These are phyloP conservation scores for Sebastiscus tertius DNA, from an alignment of 2,797 vertebrate genomes.

Conservation along the genomic window DNA sequence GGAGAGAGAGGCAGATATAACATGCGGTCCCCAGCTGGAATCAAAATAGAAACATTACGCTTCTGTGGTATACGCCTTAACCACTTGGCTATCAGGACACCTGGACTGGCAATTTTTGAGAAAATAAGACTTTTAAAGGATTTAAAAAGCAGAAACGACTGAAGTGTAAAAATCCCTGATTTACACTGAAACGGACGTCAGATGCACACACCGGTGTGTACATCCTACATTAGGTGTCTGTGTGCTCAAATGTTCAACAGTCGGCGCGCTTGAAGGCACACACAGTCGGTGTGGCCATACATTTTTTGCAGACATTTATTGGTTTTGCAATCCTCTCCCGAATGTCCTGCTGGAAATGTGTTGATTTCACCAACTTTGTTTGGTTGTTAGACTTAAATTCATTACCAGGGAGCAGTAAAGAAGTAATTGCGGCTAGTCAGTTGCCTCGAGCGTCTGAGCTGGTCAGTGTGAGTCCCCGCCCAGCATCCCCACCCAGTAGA, in stretches of 20 bases:
- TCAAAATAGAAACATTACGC: not conserved
- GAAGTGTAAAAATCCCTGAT: no score
- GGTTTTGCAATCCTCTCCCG: slow-evolving; percentile 5
- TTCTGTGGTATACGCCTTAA: not conserved
- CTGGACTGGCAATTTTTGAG: not conserved
- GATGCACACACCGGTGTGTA: not conserved
- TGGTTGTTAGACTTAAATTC: slow-evolving; percentile 29
- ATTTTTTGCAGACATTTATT: not conserved
- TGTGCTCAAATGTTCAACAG: not conserved
- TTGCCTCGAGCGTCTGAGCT: slow-evolving; percentile 30
- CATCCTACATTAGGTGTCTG: not conserved
- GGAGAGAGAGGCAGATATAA: not conserved
- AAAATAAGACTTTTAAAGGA: not conserved
- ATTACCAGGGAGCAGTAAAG: slow-evolving; percentile 40
- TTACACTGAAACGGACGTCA: not conserved
- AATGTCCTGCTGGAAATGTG: slow-evolving; percentile 17
- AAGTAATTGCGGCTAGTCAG: slow-evolving; percentile 11
- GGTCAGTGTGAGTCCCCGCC: slow-evolving; percentile 28
- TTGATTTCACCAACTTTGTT: slow-evolving; percentile 24
- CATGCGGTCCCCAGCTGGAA: not conserved
- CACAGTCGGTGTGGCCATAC: not conserved
- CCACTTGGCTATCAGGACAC: not conserved
- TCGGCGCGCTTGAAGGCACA: not conserved
- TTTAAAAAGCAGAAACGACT: not conserved
- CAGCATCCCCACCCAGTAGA: slow-evolving; percentile 55